phyloP scores from a whole-genome alignment of 2,113 vertebrate species.

The Zosterops borbonicus region DNA sequence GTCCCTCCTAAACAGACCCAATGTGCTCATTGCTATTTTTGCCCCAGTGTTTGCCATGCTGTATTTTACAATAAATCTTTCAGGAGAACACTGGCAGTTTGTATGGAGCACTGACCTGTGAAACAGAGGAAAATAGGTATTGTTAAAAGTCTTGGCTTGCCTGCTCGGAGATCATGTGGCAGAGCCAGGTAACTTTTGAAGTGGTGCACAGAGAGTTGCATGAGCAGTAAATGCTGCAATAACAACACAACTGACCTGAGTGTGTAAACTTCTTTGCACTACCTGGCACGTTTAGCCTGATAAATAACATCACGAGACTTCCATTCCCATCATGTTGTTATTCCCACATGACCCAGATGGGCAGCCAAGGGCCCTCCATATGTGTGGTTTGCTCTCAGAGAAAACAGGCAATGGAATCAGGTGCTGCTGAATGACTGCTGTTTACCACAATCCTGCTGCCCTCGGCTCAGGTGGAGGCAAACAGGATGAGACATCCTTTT shows the following conservation, averaged over 20 bases:
- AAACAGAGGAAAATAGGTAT: conserved; percentile 30
- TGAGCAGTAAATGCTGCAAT: background rate
- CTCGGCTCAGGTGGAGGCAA: background rate
- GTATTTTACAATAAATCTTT: conserved; percentile 14
- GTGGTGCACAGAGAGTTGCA: background rate
- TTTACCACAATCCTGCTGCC: background rate
- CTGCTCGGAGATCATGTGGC: background rate
- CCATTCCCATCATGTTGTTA: background rate
- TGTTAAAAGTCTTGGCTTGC: conserved; percentile 28
- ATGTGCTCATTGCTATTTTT: background rate
- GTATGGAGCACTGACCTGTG: conserved; percentile 31
- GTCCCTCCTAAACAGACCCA: background rate
- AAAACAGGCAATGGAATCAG: background rate
- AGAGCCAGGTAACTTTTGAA: conserved; percentile 37
- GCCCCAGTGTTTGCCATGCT: background rate
- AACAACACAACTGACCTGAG: background rate
- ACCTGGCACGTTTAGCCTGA: background rate
- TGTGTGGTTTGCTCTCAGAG: background rate
- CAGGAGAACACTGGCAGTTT: background rate
- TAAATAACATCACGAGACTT: background rate
- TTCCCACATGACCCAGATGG: background rate
- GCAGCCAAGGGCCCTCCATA: background rate
- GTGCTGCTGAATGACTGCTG: background rate
- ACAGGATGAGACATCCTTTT: background rate
- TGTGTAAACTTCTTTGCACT: conserved; percentile 12